Conservation (phyloP, 2,888 invertebrate genomes). For the Philonicus albiceps region DNA sequence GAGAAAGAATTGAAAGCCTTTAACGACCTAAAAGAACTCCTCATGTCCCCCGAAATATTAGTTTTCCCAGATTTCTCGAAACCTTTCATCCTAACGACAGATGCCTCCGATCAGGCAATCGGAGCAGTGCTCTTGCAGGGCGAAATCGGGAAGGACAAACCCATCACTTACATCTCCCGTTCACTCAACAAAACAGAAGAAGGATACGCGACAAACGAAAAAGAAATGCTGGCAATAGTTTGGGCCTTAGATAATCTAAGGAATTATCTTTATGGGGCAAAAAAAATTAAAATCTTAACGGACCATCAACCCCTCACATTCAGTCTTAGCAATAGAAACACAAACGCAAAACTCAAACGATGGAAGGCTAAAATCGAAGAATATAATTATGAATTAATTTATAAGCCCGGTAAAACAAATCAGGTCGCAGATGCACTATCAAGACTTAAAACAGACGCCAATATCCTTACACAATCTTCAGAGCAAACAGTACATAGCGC, state of each 20-base stretch:
- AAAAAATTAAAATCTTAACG: constrained; percentile 36
- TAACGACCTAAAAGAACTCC: constrained; percentile 46
- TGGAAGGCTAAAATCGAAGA: constrained; percentile 42
- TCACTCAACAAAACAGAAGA: constrained; percentile 43
- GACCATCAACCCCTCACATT: constrained; percentile 39
- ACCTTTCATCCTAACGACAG: constrained; percentile 39
- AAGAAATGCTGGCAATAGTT: constrained; percentile 32
- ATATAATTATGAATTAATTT: constrained; percentile 47
- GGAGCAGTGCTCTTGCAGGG: constrained; percentile 26
- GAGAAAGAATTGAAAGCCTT: not conserved
- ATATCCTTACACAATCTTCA: not conserved
- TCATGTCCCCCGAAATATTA: constrained; percentile 46
- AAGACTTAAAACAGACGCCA: not conserved
- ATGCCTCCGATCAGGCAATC: constrained; percentile 36
- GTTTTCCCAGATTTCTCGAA: constrained; percentile 47
- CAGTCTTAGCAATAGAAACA: constrained; percentile 39
- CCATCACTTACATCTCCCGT: constrained; percentile 37
- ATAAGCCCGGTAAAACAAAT: constrained; percentile 33
- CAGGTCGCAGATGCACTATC: constrained; percentile 44
- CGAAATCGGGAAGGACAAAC: not conserved
- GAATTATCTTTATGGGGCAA: constrained; percentile 37
- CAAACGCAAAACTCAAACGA: constrained; percentile 39
- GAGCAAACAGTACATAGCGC: not conserved
- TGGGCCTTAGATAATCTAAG: constrained; percentile 40
- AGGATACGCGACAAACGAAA: constrained; percentile 31